Conservation (phyloP, 2,797 vertebrate genomes). For the Phataginus tetradactyla region DNA sequence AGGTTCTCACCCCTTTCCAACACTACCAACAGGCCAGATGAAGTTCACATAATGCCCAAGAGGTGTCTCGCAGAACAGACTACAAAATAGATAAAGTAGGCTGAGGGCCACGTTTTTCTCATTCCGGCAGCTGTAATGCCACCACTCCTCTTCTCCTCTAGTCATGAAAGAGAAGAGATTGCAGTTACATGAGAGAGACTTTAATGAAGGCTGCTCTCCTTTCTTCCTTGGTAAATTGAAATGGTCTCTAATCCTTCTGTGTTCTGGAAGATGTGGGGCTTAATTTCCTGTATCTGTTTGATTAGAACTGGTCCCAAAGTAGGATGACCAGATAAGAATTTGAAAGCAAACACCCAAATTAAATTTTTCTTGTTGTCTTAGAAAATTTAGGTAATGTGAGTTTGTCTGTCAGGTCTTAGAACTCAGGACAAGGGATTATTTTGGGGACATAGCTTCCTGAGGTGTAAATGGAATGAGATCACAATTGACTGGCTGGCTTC, state of each 20-base stretch:
- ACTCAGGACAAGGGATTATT: not conserved
- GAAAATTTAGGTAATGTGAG: conserved; percentile 3
- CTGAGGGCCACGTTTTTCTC: not conserved
- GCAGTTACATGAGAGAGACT: not conserved
- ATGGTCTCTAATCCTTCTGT: not conserved
- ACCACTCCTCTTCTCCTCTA: not conserved
- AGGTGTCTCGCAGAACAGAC: not conserved
- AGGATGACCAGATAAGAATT: not conserved
- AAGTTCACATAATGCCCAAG: not conserved
- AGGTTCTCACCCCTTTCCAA: not conserved
- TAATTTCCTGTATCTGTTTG: not conserved
- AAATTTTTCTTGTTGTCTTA: not conserved
- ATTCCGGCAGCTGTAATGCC: not conserved
- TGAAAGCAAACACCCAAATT: not conserved
- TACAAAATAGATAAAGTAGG: not conserved
- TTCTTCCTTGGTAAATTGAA: conserved; percentile 24
- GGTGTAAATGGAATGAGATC: not conserved
- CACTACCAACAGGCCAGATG: not conserved
- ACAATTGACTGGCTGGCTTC: not conserved
- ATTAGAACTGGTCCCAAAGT: not conserved
- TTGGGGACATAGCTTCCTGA: not conserved
- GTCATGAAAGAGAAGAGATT: not conserved
- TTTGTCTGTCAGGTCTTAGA: not conserved
- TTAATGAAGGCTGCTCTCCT: not conserved
- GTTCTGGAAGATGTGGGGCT: not conserved